Percentiles rank a stretch among this genome's conserved stretches.
Conservation (phyloP, 1,140 invertebrate species). For the Hylaeus anthracinus region DNA sequence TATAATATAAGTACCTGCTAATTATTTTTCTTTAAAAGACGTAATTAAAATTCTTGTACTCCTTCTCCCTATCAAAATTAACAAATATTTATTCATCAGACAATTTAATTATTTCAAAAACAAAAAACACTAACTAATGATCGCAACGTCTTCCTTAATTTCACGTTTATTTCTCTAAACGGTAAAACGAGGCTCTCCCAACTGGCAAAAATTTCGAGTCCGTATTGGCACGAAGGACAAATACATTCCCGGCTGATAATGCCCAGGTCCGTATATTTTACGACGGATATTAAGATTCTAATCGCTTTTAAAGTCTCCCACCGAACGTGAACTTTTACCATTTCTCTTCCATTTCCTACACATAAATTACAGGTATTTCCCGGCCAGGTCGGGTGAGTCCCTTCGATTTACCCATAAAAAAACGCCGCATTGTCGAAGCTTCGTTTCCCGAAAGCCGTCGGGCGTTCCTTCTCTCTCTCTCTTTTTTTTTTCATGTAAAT, state of each 20-base stretch:
- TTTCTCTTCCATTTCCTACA: constrained; percentile 61
- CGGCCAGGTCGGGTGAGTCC: constrained; percentile 41
- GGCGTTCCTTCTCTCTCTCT: constrained; percentile 48
- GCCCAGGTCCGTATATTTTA: constrained; percentile 33
- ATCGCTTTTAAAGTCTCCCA: constrained; percentile 51
- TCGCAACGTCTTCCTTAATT: neutral
- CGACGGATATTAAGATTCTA: constrained; percentile 50
- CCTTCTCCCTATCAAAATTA: too few species aligned
- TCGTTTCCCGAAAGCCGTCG: constrained; percentile 62
- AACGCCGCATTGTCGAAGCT: constrained; percentile 63
- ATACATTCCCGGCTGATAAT: constrained; percentile 39
- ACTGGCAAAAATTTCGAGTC: constrained; percentile 5
- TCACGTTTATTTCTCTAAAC: too few species aligned
- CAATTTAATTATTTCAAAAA: too few species aligned
- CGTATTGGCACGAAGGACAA: constrained; percentile 33
- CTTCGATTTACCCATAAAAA: constrained; percentile 67
- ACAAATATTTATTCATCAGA: too few species aligned
- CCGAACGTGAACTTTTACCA: constrained; percentile 42
- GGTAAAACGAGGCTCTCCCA: neutral
- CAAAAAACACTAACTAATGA: too few species aligned
- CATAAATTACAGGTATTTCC: constrained; percentile 66
- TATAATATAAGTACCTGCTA: too few species aligned
- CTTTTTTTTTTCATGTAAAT: constrained; percentile 72
- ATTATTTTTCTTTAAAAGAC: too few species aligned
- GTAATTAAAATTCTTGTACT: too few species aligned